Evolutionary conservation across 2,888 invertebrate genomes (phyloP).

Genomic region (Apotomis betuletana): DNA sequence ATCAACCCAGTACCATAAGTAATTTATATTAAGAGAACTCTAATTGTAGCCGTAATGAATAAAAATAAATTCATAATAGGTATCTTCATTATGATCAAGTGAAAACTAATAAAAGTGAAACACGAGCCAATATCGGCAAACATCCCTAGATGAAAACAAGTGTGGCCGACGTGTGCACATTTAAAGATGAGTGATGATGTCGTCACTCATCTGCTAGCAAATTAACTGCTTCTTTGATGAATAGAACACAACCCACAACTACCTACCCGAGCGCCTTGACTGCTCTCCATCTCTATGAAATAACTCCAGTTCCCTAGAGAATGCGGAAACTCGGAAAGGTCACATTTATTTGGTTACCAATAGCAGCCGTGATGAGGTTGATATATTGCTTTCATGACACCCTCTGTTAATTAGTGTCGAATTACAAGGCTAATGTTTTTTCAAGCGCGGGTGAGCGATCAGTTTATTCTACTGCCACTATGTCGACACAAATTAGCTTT

Average conservation of each 20-base stretch:
- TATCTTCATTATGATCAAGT: too few species aligned
- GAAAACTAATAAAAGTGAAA: background rate
- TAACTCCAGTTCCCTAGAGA: slow-evolving; percentile 41
- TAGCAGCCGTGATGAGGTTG: slow-evolving; percentile 70
- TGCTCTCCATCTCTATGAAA: slow-evolving; percentile 44
- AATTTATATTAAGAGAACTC: too few species aligned
- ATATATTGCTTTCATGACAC: slow-evolving; percentile 78
- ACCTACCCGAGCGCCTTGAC: slow-evolving; percentile 53
- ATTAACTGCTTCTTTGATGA: slow-evolving; percentile 80
- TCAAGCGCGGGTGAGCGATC: slow-evolving; percentile 48
- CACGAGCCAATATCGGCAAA: background rate
- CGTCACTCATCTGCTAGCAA: slow-evolving; percentile 78
- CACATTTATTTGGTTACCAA: slow-evolving; percentile 56
- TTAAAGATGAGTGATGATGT: slow-evolving; percentile 76
- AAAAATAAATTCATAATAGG: too few species aligned
- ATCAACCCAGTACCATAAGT: too few species aligned
- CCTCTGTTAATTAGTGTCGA: slow-evolving; percentile 77
- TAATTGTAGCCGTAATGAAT: too few species aligned
- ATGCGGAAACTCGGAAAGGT: slow-evolving; percentile 48
- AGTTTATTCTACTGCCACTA: slow-evolving; percentile 43
- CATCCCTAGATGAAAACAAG: slow-evolving; percentile 48
- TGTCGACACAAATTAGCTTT: slow-evolving; percentile 43
- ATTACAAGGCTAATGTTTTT: slow-evolving; percentile 75
- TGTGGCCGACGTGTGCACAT: slow-evolving; percentile 67
- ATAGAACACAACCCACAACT: slow-evolving; percentile 67